Base-by-base conservation (phyloP, 2,113 vertebrate species). In the Sander vitreus region DNA sequence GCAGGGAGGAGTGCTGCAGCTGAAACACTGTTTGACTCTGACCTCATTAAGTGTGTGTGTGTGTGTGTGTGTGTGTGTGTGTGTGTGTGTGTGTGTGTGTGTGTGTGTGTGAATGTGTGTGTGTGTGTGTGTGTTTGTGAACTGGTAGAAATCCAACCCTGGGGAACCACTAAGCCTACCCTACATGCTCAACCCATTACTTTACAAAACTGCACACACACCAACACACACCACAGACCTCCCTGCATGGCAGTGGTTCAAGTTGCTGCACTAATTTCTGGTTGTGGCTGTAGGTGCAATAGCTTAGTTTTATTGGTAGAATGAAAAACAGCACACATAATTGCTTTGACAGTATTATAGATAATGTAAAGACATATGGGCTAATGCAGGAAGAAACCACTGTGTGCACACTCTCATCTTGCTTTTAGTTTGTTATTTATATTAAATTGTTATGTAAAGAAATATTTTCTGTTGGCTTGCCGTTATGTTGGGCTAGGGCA, bases 131-230 rank as follows among this genome's bases (percentile, higher is more conserved):
- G 66, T 47, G 60, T 27, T 45, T 14, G 19, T 30, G 25, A 43
- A 82, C 63, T 87, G 80, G 81, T 88, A 84, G 84, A 93, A 89
- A 93, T 91, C 88, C 90, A 91, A 91, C 89, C 92, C 92, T 74
- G 75, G 91, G 92, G 92, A 92, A 63, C 64, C 77, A 87, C 85
- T 93, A 93, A 92, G 87, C 91, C 88, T 89, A 89, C 78, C 86
- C 90, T 91, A 92, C 89, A 93, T 91, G 88, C 81, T 91, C 90
- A 91, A 90, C 82, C 91, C 85, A 91, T 93, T 91, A 93, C 88
- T 88, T 90, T 93, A 93, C 91, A 94, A 93, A 92, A 88, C 90
- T 90, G 85, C 85, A 85, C 89, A 86, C 54, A 83, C 80, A 78
- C 71, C 62, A 76, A 78, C 90, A 86, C 84, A 90, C 88, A 84